Percentiles rank a stretch among this genome's conserved stretches.
Evolutionary conservation across 2,888 invertebrate genomes (phyloP).

Genomic region (Alsophila aescularia): DNA sequence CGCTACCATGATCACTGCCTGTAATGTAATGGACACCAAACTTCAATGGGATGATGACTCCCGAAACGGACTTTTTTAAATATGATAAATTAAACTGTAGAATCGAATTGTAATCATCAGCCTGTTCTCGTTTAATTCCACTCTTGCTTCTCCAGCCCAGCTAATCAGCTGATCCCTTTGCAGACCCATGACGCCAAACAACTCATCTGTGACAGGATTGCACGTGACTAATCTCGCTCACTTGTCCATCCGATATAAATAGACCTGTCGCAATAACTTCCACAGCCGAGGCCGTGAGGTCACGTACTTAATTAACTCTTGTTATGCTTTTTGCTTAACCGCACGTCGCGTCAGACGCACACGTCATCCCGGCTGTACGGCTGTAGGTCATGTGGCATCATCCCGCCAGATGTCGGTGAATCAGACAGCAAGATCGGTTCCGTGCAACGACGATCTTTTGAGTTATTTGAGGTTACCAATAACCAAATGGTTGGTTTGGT

Average conservation of each 20-base stretch:
- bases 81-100: no score
- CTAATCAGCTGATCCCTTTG: constrained; percentile 46
- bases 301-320: constrained; percentile 25
- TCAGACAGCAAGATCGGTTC: background rate
- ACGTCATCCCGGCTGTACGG: constrained; percentile 10
- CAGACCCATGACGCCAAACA: constrained; percentile 44
- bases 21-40: no score
- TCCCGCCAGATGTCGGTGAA: background rate
- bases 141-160: constrained; percentile 13
- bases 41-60: no score
- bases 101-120: no score
- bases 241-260: constrained; percentile 47
- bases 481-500: background rate
- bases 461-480: background rate
- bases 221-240: constrained; percentile 47
- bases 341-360: constrained; percentile 9
- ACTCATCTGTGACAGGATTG: constrained; percentile 21
- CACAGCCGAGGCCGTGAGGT: constrained; percentile 12
- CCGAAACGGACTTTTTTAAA: no score
- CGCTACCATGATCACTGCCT: no score
- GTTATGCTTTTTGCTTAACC: constrained; percentile 21
- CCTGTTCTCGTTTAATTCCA: background rate
- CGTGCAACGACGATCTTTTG: background rate
- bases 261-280: constrained; percentile 38
- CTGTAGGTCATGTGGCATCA: constrained; percentile 4